Evolutionary conservation across 2,888 invertebrate genomes (phyloP).

Genomic region (Notodonta ziczac): DNA sequence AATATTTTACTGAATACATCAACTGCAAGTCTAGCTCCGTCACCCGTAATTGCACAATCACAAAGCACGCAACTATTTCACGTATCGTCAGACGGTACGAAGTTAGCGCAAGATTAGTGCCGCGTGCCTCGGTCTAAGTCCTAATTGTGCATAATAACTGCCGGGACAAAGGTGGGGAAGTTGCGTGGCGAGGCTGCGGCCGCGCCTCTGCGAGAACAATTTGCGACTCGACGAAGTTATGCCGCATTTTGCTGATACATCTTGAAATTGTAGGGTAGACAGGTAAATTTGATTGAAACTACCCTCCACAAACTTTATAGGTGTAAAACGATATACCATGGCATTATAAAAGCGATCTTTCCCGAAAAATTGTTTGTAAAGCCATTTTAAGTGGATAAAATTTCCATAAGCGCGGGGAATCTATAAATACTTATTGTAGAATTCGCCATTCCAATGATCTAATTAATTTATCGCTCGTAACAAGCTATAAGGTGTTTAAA

Average conservation of each 20-base stretch:
- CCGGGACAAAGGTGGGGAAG: constrained; percentile 62
- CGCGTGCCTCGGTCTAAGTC: constrained; percentile 64
- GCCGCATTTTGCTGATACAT: constrained; percentile 51
- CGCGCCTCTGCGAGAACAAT: constrained; percentile 64
- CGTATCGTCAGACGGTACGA: constrained; percentile 36
- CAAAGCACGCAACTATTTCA: constrained; percentile 54
- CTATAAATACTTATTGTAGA: too few species aligned
- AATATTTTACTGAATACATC: background rate
- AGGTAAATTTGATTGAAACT: background rate
- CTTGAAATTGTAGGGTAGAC: constrained; percentile 18
- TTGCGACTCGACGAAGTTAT: constrained; percentile 65
- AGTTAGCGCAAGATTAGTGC: constrained; percentile 72
- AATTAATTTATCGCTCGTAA: too few species aligned
- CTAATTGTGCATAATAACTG: constrained; percentile 78
- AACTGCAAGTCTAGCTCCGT: background rate
- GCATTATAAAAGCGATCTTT: too few species aligned
- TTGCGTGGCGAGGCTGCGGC: constrained; percentile 62
- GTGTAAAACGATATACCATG: too few species aligned
- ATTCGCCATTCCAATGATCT: too few species aligned
- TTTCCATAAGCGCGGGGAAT: too few species aligned
- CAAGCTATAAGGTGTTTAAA: too few species aligned
- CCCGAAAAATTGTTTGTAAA: too few species aligned
- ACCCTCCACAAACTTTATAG: too few species aligned
- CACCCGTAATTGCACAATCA: constrained; percentile 44
- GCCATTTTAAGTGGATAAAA: too few species aligned